phyloP scores from a whole-genome alignment of 2,888 invertebrate species.

The Orthonevra nobilis region DNA sequence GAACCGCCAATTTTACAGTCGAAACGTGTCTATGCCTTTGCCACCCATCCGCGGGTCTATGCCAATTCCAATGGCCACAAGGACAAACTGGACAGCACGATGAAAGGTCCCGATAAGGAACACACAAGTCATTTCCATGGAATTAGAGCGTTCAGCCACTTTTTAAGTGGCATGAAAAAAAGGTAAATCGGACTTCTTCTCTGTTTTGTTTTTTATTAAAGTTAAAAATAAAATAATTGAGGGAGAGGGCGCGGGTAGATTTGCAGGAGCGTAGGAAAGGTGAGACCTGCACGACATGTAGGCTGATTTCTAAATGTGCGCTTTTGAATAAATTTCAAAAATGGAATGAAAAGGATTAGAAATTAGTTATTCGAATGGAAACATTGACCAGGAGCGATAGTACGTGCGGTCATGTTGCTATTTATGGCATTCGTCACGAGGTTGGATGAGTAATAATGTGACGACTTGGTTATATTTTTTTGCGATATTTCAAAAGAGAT shows the following conservation, averaged over 20 bases:
- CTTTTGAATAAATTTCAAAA: constrained; percentile 46
- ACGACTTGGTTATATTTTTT: no score
- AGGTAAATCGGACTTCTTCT: constrained; percentile 47
- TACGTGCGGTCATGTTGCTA: constrained; percentile 4
- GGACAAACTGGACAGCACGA: constrained; percentile 61
- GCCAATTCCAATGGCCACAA: constrained; percentile 72
- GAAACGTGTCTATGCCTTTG: constrained; percentile 84
- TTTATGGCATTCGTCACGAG: no score
- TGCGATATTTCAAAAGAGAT: no score
- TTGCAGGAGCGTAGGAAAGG: no score
- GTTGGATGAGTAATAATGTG: no score
- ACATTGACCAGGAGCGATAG: constrained; percentile 34
- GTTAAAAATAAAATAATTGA: constrained; percentile 5
- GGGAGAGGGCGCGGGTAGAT: no score
- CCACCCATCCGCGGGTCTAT: constrained; percentile 82
- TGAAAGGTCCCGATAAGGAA: constrained; percentile 54
- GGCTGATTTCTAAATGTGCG: constrained; percentile 13
- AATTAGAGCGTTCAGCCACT: constrained; percentile 64
- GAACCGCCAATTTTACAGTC: constrained; percentile 76
- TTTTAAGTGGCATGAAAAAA: constrained; percentile 54
- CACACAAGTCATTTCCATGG: constrained; percentile 60
- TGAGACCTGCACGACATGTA: constrained; percentile 13
- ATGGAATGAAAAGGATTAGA: no score
- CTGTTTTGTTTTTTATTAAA: constrained; percentile 21
- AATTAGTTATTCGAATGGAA: constrained; percentile 30